Base-by-base conservation (phyloP, 2,113 vertebrate species). In the Sebastes schlegelii region DNA sequence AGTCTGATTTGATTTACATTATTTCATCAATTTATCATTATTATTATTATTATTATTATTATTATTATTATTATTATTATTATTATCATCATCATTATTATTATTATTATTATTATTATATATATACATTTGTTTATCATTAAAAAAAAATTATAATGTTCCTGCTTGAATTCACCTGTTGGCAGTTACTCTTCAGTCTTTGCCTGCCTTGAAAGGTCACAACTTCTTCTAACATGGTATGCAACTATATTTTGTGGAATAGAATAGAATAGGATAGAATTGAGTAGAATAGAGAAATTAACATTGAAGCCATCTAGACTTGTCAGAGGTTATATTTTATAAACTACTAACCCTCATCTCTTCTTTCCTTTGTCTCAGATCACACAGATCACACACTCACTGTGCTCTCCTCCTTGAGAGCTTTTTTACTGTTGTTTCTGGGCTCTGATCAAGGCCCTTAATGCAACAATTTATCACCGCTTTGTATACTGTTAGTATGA, bases 401-500 rank as follows among this genome's bases (percentile, higher is more conserved):
- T 63, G 34, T 81, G n/a, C 54, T 86, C 51, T 71, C 42, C 63
- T 62, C 19, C 21, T 34, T 81, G 19, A 82, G 77, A 86, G 63
- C 46, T 77, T 73, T 74, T 87, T 81, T 72, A 63, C 42, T 62
- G 23, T 67, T 67, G 68, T 71, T 21, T 72, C 54, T 21, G 3
- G 17, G 2, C 19, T 55, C 13, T 66, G 43, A 93, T 90, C 71
- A 82, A 80, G 51, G 73, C 74, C 16, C 58, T 77, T 78, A 86
- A 83, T 84, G 60, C 16, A 52, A 61, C 62, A 71, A 72, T 75
- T 75, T 5, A 48, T 89, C 70, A 74, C 42, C 16, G 45, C 40
- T 87, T 90, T 76, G 74, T 80, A 19, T 40, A 64, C 71, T 57
- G 61, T 43, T 46, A 54, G 61, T 77, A 76, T 69, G 21, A 61